A percentile compares a stretch with the other conserved stretches of the same genome.
These are phyloP conservation scores for Trissonchulus latispiculum DNA, from an alignment of 2,888 invertebrate species.

Conservation along the genomic window DNA sequence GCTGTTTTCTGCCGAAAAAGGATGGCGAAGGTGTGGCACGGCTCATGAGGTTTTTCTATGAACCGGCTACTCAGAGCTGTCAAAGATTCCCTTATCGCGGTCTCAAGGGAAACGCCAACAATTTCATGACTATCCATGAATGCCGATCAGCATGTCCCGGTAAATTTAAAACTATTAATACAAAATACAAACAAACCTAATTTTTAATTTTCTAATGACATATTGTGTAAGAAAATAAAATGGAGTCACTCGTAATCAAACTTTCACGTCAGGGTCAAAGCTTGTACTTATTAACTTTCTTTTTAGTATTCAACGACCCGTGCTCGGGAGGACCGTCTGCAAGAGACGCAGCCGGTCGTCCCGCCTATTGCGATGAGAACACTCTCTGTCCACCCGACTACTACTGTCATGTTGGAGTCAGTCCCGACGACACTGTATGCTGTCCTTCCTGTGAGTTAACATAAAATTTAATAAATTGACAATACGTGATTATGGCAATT, in stretches of 20 bases:
- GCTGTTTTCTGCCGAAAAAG: constrained; percentile 30
- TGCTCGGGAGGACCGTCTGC: constrained; percentile 8
- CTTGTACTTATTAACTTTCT: no score
- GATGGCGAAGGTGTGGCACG: constrained; percentile 32
- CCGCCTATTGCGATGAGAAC: constrained; percentile 2
- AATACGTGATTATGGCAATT: no score
- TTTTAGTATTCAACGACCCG: constrained; percentile 17
- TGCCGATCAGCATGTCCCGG: constrained; percentile 22
- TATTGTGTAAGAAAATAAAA: no score
- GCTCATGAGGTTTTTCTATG: constrained; percentile 31
- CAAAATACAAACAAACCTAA: no score
- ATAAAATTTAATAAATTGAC: no score
- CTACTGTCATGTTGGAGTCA: constrained; percentile 28
- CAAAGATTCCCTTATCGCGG: constrained; percentile 32
- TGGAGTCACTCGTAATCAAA: no score
- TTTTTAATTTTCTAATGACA: no score
- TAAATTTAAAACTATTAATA: background rate
- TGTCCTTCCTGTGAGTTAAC: constrained; percentile 28
- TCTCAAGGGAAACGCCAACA: constrained; percentile 24
- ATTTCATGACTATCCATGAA: constrained; percentile 21
- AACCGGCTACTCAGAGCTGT: constrained; percentile 29
- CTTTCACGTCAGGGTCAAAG: no score
- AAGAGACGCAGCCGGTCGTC: background rate
- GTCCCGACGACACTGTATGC: constrained; percentile 27
- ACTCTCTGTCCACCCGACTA: constrained; percentile 22